These are phyloP conservation scores for Troides helena DNA, from an alignment of 2,888 invertebrate genomes.

Conservation along the genomic window DNA sequence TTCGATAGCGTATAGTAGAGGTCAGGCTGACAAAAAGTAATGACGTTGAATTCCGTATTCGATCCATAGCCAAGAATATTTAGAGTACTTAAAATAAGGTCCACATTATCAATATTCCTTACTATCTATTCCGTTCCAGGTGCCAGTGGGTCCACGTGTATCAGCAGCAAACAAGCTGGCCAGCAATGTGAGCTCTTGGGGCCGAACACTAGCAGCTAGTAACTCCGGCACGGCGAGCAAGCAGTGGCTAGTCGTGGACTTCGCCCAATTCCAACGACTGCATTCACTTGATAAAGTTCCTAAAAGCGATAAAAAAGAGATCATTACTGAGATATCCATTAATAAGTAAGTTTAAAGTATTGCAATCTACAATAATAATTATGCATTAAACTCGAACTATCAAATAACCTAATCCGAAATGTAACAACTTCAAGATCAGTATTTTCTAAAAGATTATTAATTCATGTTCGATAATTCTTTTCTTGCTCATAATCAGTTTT, in stretches of 20 bases:
- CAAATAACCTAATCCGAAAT: too few species aligned
- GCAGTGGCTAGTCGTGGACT: constrained; percentile 92
- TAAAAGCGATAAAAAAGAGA: constrained; percentile 43
- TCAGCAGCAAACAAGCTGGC: constrained; percentile 92
- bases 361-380: background rate
- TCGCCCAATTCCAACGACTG: constrained; percentile 76
- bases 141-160: constrained; percentile 87
- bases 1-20: too few species aligned
- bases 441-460: too few species aligned
- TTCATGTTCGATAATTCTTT: too few species aligned
- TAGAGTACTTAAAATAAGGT: too few species aligned
- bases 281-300: constrained; percentile 33
- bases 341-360: constrained; percentile 52
- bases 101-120: too few species aligned
- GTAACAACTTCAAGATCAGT: too few species aligned
- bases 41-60: too few species aligned
- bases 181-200: constrained; percentile 86
- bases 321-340: constrained; percentile 56
- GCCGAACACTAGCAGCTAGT: constrained; percentile 82
- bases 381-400: too few species aligned
- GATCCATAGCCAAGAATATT: too few species aligned
- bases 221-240: constrained; percentile 92
- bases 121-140: constrained; percentile 51
- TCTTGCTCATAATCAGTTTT: too few species aligned
- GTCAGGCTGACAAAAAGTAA: too few species aligned